Evolutionary conservation across 1,140 invertebrate species (phyloP).

Genomic region (Monomorium pharaonis): DNA sequence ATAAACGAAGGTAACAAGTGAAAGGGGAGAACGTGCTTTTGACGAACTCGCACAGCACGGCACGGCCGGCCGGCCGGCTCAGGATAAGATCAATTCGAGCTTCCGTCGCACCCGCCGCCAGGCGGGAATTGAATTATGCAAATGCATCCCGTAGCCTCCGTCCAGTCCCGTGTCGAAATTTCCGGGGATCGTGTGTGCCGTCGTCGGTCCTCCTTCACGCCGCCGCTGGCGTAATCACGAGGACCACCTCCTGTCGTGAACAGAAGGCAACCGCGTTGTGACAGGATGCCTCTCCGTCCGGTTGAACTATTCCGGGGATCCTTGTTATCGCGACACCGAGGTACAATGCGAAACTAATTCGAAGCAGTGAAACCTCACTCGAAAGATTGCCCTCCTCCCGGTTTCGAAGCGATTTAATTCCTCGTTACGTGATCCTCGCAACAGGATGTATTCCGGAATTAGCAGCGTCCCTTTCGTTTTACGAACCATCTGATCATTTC

Average conservation of each 20-base stretch:
- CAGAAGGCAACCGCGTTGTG: slow-evolving; percentile 44
- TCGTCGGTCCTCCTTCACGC: slow-evolving; percentile 18
- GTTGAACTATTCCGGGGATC: slow-evolving; percentile 62
- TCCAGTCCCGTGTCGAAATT: slow-evolving; percentile 60
- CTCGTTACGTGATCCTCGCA: neutral
- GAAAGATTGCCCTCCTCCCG: slow-evolving; percentile 11
- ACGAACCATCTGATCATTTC: neutral
- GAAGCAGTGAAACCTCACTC: neutral
- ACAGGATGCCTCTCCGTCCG: slow-evolving; percentile 39
- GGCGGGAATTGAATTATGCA: slow-evolving; percentile 68
- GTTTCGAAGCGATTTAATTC: slow-evolving; percentile 3
- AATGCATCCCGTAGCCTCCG: slow-evolving; percentile 53
- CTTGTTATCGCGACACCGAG: slow-evolving; percentile 31
- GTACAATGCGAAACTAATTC: slow-evolving; percentile 29
- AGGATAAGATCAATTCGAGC: slow-evolving; percentile 68
- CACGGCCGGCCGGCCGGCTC: neutral
- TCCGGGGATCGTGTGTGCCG: slow-evolving; percentile 37
- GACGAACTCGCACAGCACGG: slow-evolving; percentile 21
- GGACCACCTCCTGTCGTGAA: slow-evolving; percentile 30
- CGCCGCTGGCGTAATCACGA: slow-evolving; percentile 46
- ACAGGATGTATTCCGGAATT: slow-evolving; percentile 4
- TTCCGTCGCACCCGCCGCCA: slow-evolving; percentile 30
- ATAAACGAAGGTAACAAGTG: slow-evolving; percentile 1
- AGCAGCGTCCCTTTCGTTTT: neutral
- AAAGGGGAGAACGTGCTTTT: neutral